Conservation (phyloP, 2,113 vertebrate species). For the Brienomyrus longianalis region DNA sequence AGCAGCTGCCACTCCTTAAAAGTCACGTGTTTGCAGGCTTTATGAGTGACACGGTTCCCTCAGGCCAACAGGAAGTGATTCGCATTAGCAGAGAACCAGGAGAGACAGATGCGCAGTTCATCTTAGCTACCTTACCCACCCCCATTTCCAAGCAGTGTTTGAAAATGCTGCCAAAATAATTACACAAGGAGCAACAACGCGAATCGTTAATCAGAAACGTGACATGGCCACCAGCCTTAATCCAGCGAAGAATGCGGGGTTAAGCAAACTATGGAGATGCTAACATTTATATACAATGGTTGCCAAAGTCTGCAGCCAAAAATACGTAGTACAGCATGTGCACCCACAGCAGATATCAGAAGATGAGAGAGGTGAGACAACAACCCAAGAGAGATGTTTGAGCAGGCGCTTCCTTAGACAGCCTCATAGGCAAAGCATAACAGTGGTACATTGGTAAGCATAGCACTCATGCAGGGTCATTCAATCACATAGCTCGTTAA, state of each 20-base stretch:
- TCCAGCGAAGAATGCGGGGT: background rate
- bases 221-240: background rate
- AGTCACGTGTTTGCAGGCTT: background rate
- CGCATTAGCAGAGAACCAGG: background rate
- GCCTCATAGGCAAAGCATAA: background rate
- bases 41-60: background rate
- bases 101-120: background rate
- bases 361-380: background rate
- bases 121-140: background rate
- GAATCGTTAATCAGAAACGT: background rate
- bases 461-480: background rate
- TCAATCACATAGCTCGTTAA: background rate
- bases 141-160: background rate
- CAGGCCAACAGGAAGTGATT: conserved; percentile 2
- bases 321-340: background rate
- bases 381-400: background rate
- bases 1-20: background rate
- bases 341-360: background rate
- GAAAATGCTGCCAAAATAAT: background rate
- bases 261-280: background rate
- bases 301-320: background rate
- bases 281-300: background rate
- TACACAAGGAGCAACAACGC: background rate
- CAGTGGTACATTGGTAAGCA: background rate
- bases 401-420: background rate